Evolutionary conservation across 2,797 vertebrate species (phyloP), one percentile per base, ranked within the genome.

Genomic region (Cuculus canorus): DNA sequence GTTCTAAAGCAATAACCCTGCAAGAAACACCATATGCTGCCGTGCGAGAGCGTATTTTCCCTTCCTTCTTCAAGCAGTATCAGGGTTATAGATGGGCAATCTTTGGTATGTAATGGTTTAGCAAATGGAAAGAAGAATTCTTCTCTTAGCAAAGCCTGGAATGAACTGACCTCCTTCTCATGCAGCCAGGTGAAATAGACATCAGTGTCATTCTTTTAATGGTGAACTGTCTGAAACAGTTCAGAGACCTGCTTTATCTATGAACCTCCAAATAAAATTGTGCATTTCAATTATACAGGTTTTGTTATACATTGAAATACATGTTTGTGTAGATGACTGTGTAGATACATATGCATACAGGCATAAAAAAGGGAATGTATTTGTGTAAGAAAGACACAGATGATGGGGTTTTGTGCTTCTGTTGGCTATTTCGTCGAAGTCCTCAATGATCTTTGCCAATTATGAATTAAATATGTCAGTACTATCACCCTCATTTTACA

Each of bases 21-120:
- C 0, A 1, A 88, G 48, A 86, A 86, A 50, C 0, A 1, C 33
- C 27, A 13, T 16, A 18, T 0, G 0, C 28, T 81, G 17, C 39
- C 12, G 2, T 43, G n/a, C 11, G 21, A 15, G 28, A 19, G 10
- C 77, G 45, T 5, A 8, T 78, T 71, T 92, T 22, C 41, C 37
- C 48, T 77, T 93, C 45, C 78, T 66, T 60, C 54, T 23, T 59
- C 41, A 28, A 15, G 17, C 2, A 41, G 21, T 50, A 47, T 56
- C 24, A 61, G 50, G 15, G 18, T 78, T 75, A 59, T 19, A 39
- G 32, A 37, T 45, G 23, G 11, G 16, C 17, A 85, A 5, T 37
- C n/a, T 69, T 76, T 75, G 48, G 9, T 32, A 64, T 47, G 41
- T 37, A 57, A 52, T 43, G 3, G 18, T 64, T 69, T 73, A 9